Percentiles rank a stretch among this genome's conserved stretches.
Conservation (phyloP, 2,888 invertebrate genomes). For the Lymantria monacha region DNA sequence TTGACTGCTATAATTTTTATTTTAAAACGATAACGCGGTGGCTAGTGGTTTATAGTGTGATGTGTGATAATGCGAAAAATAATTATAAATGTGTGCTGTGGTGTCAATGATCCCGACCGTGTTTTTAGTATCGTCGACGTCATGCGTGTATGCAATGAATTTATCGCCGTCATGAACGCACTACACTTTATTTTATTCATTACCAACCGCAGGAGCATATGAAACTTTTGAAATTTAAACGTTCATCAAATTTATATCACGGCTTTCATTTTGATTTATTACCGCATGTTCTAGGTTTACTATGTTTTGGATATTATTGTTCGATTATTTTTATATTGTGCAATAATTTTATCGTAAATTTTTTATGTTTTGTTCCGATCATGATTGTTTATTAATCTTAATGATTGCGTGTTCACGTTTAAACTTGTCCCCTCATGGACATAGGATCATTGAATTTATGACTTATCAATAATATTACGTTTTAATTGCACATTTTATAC, state of each 20-base stretch:
- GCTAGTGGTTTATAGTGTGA: slow-evolving; percentile 48
- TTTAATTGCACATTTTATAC: slow-evolving; percentile 15
- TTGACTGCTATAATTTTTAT: slow-evolving; percentile 58
- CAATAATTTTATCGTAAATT: slow-evolving; percentile 21
- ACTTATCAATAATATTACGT: slow-evolving; percentile 11
- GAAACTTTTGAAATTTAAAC: slow-evolving; percentile 41
- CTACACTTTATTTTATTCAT: slow-evolving; percentile 42
- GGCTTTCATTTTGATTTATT: slow-evolving; percentile 25
- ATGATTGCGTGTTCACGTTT: slow-evolving; percentile 12
- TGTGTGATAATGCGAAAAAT: slow-evolving; percentile 58
- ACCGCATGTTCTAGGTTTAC: slow-evolving; percentile 19
- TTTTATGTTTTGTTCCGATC: not conserved
- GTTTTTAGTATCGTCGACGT: slow-evolving; percentile 41
- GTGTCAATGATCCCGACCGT: slow-evolving; percentile 53
- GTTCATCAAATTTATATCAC: slow-evolving; percentile 43
- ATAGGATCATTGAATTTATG: not conserved
- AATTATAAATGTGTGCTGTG: slow-evolving; percentile 39
- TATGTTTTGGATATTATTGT: slow-evolving; percentile 22
- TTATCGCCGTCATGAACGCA: slow-evolving; percentile 29
- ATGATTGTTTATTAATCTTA: not conserved
- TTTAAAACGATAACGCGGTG: slow-evolving; percentile 48
- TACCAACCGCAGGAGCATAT: slow-evolving; percentile 36
- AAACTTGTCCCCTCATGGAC: slow-evolving; percentile 5
- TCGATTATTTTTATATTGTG: slow-evolving; percentile 38
- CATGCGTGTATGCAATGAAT: slow-evolving; percentile 38